Percentiles rank a stretch among this genome's conserved stretches.
Conservation (phyloP, 2,113 vertebrate species). For the Malurus cyaneus region DNA sequence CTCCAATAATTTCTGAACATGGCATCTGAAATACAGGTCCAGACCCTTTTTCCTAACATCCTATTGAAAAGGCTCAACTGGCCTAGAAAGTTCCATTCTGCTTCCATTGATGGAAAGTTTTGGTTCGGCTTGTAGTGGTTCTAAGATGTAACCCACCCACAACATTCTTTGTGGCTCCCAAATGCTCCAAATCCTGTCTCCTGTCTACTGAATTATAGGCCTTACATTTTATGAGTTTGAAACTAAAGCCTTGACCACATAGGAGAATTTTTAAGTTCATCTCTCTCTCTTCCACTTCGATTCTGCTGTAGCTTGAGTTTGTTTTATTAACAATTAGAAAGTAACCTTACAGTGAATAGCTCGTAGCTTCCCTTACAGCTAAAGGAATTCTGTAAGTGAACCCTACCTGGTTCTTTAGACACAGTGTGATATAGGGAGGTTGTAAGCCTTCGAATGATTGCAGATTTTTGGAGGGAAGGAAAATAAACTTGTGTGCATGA, state of each 20-base stretch:
- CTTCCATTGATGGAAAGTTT: neutral
- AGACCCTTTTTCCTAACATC: neutral
- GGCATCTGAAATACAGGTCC: neutral
- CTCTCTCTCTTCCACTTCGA: neutral
- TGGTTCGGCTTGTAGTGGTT: neutral
- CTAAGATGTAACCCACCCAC: neutral
- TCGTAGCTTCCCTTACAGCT: neutral
- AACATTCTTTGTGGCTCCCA: neutral
- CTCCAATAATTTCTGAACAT: fast-evolving
- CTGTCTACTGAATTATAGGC: neutral
- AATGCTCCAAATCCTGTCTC: neutral
- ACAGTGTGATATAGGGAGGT: neutral
- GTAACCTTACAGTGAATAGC: neutral
- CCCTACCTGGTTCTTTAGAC: neutral
- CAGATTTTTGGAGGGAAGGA: neutral
- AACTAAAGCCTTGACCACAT: neutral
- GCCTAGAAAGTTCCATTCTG: neutral
- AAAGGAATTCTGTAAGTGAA: neutral
- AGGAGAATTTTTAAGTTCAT: neutral
- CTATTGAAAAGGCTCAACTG: neutral
- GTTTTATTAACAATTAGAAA: neutral
- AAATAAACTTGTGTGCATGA: neutral
- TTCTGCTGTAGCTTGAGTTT: neutral
- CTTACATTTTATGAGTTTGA: neutral
- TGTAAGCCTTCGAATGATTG: neutral